Percentiles rank a stretch among this genome's conserved stretches.
Conservation (phyloP, 2,888 invertebrate species). For the Helobdella robusta region DNA sequence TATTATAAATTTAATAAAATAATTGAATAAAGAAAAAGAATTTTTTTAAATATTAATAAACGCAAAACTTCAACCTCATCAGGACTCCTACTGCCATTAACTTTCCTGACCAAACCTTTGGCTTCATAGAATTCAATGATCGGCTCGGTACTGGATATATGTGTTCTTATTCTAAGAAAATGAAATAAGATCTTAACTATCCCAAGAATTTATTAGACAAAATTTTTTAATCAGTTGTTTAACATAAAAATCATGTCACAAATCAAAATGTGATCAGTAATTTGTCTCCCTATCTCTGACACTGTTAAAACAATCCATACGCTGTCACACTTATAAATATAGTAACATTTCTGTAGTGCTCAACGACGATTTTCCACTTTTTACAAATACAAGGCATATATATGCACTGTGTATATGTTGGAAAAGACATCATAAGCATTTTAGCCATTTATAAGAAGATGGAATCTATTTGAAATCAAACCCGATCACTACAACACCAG, state of each 20-base stretch:
- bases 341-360: too few species aligned
- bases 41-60: neutral
- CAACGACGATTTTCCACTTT: too few species aligned
- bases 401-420: too few species aligned
- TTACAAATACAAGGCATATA: too few species aligned
- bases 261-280: too few species aligned
- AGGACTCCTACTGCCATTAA: constrained; percentile 57
- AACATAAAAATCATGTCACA: neutral
- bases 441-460: neutral
- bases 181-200: neutral
- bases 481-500: too few species aligned
- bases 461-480: neutral
- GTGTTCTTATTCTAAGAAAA: constrained; percentile 62
- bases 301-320: too few species aligned
- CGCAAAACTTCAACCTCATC: constrained; percentile 29
- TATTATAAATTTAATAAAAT: neutral
- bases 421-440: too few species aligned
- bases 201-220: neutral
- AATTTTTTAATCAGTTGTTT: neutral
- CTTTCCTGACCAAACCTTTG: constrained; percentile 61
- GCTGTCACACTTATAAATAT: too few species aligned
- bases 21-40: neutral
- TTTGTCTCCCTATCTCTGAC: too few species aligned
- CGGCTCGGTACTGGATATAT: constrained; percentile 74
- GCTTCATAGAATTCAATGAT: constrained; percentile 73